phyloP scores from a whole-genome alignment of 2,113 vertebrate species.

The Antechinus flavipes region DNA sequence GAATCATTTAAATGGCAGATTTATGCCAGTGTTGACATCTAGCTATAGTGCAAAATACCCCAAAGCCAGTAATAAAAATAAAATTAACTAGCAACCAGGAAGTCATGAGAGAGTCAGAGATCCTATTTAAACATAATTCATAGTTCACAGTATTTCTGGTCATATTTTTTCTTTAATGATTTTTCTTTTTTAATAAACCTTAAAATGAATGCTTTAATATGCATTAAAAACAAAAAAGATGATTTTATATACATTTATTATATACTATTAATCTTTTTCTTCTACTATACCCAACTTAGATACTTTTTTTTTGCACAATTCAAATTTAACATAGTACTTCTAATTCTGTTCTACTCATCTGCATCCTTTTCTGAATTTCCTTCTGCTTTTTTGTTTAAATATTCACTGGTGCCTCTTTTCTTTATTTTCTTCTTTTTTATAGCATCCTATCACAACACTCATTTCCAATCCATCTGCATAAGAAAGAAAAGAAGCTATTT shows the following conservation, averaged over 20 bases:
- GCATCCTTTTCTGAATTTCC: neutral
- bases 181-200: neutral
- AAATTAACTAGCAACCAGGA: constrained; percentile 51
- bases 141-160: neutral
- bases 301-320: neutral
- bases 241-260: neutral
- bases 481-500: neutral
- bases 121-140: constrained; percentile 9
- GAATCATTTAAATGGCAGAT: constrained; percentile 8
- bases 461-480: neutral
- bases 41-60: constrained; percentile 2
- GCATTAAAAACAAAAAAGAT: neutral
- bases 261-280: neutral
- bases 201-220: neutral
- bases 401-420: neutral
- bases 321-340: neutral
- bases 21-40: constrained; percentile 33
- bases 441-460: neutral
- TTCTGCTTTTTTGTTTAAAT: neutral
- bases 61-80: constrained; percentile 40
- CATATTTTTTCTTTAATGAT: neutral
- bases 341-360: neutral
- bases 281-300: neutral
- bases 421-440: neutral
- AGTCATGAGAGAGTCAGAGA: neutral